A percentile compares a stretch with the other conserved stretches of the same genome.
Conservation (phyloP, 2,797 vertebrate species). For the Enteromius afrohamiltoni region DNA sequence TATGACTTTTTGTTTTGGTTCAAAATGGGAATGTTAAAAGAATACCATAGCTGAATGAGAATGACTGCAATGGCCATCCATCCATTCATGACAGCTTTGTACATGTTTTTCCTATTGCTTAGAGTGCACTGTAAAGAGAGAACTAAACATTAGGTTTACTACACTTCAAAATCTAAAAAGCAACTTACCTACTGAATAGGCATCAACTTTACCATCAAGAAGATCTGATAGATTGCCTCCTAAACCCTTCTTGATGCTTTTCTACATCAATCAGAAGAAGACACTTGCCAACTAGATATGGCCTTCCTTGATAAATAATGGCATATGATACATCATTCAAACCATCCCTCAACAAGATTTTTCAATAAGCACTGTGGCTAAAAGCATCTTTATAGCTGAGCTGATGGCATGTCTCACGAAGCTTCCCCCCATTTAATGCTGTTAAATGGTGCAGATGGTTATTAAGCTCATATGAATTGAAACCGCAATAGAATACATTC, state of each 20-base stretch:
- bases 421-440: slow-evolving; percentile 1
- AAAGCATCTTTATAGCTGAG: slow-evolving; percentile 51
- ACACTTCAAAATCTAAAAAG: slow-evolving; percentile 14
- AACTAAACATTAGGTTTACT: neutral
- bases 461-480: slow-evolving; percentile 28
- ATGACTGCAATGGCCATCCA: neutral
- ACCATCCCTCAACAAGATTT: slow-evolving; percentile 34
- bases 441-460: slow-evolving; percentile 35
- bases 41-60: neutral
- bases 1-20: neutral
- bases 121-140: neutral
- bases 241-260: slow-evolving; percentile 35
- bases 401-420: slow-evolving; percentile 7
- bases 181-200: neutral
- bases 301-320: slow-evolving; percentile 39
- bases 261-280: slow-evolving; percentile 44
- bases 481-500: neutral
- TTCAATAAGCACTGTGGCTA: slow-evolving; percentile 38
- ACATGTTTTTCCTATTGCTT: neutral
- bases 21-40: neutral
- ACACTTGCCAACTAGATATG: slow-evolving; percentile 30
- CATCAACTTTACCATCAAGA: slow-evolving; percentile 27
- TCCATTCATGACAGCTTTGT: slow-evolving; percentile 6
- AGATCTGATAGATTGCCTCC: slow-evolving; percentile 26
- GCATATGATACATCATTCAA: slow-evolving; percentile 35